Evolutionary conservation across 1,140 invertebrate genomes (phyloP), one percentile per base, ranked within the genome.

Genomic region (Leptinotarsa undecemlineata): DNA sequence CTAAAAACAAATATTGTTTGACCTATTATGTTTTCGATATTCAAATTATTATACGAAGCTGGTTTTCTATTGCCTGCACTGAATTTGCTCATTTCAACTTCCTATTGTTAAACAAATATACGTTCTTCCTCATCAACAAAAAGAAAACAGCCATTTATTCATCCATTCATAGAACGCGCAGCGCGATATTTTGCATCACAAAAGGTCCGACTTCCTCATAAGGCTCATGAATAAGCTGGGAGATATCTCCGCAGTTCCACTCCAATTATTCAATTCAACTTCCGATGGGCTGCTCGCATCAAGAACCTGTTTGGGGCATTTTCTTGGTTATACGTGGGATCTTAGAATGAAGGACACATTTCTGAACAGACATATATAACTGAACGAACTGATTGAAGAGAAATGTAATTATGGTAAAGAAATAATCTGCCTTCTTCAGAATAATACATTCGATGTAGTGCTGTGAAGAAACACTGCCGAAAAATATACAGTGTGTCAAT

Each of bases 241-340:
- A 42, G 66, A 68, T 68, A 68, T 68, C 66, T 68, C 66, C 42
- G 42, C 42, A 42, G 66, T 68, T 68, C 66, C 66, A 68, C 33
- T 68, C 66, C 66, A 68, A 23, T 68, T 68, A 68, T 68, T 68
- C 66, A 68, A 68, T 68, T 68, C 66, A 42, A 68, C 66, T 68
- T 68, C 66, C 66, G 23, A 68, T 48, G 66, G 42, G 26, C 21
- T 21, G 17, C 14, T 21, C 63, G 23, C 5, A 21, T 66, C 63
- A 23, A 47, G 66, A 68, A 68, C 66, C 66, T 68, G 66, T 68
- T 68, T 19, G 51, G 3, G 4, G 14, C 51, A 17, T 57, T 42
- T 11, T 42, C 33, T 57, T 57, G n/a, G n/a, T 57, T 15, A 57
- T 57, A 57, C 51, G 17, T 17, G 51, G 51, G 51, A 57, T 57